Evolutionary conservation across 2,113 vertebrate genomes (phyloP).

Genomic region (Seriola rivoliana): DNA sequence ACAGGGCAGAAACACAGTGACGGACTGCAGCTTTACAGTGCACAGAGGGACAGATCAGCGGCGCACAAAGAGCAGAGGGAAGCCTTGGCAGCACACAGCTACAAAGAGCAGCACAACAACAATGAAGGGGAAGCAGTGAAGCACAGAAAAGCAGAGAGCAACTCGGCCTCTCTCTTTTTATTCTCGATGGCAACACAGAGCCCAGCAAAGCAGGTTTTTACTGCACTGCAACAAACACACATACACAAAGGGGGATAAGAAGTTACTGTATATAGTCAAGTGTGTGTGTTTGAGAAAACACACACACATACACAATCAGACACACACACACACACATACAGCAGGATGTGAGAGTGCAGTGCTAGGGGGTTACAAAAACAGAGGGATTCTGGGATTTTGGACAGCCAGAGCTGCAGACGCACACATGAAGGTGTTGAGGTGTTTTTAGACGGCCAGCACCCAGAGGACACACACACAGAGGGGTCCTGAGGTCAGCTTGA

Average conservation of each 20-base stretch:
- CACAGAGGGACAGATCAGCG: slow-evolving; percentile 51
- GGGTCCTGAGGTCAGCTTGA: slow-evolving; percentile 54
- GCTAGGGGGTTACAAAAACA: slow-evolving; percentile 40
- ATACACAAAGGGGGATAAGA: slow-evolving; percentile 46
- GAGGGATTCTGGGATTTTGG: slow-evolving; percentile 43
- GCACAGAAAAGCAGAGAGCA: slow-evolving; percentile 56
- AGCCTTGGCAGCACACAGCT: slow-evolving; percentile 64
- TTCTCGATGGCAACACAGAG: slow-evolving; percentile 52
- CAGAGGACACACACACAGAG: slow-evolving; percentile 63
- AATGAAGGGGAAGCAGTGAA: slow-evolving; percentile 61
- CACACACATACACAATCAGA: slow-evolving; percentile 10
- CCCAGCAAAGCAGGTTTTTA: slow-evolving; percentile 71
- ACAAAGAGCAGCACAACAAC: slow-evolving; percentile 64
- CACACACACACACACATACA: slow-evolving; percentile 39
- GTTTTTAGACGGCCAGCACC: slow-evolving; percentile 47
- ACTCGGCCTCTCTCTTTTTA: slow-evolving; percentile 44
- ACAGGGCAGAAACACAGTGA: slow-evolving; percentile 60
- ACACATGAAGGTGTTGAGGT: slow-evolving; percentile 58
- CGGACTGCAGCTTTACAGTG: slow-evolving; percentile 49
- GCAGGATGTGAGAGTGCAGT: slow-evolving; percentile 55
- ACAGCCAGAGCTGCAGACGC: slow-evolving; percentile 65
- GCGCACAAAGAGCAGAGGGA: slow-evolving; percentile 62
- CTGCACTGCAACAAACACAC: slow-evolving; percentile 76
- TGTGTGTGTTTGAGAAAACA: slow-evolving; percentile 36
- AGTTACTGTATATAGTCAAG: slow-evolving; percentile 48